These are phyloP conservation scores for Acanthosepion pharaonis DNA, from an alignment of 2,888 invertebrate genomes.

Conservation along the genomic window DNA sequence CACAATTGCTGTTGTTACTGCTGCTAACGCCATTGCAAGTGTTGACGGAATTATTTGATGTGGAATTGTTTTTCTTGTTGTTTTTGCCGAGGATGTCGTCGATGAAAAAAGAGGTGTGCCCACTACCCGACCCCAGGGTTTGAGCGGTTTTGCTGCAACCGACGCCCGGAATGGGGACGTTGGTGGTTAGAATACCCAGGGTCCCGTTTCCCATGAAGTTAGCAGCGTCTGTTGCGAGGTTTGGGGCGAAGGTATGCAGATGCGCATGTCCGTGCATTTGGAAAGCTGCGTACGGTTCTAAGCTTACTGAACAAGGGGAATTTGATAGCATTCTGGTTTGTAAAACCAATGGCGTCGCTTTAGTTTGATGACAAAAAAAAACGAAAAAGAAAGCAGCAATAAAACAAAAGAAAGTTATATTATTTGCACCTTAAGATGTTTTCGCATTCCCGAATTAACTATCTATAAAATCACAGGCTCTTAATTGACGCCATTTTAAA, in stretches of 20 bases:
- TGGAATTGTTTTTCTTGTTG: background rate
- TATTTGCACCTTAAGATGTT: no score
- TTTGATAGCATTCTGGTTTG: background rate
- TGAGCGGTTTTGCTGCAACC: background rate
- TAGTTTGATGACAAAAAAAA: background rate
- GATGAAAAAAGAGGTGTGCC: slow-evolving; percentile 35
- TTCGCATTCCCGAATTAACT: no score
- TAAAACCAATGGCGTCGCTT: background rate
- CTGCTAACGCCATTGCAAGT: background rate
- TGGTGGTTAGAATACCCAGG: background rate
- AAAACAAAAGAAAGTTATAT: no score
- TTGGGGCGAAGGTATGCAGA: background rate
- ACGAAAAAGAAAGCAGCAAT: no score
- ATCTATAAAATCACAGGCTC: no score
- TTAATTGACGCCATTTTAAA: no score
- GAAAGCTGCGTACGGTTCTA: background rate
- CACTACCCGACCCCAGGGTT: background rate
- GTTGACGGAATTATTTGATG: background rate
- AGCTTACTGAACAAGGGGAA: background rate
- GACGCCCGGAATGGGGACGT: background rate
- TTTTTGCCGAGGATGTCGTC: slow-evolving; percentile 12
- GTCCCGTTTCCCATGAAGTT: background rate
- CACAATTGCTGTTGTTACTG: background rate
- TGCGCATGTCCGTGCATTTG: background rate
- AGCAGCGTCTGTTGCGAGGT: background rate